Conservation (phyloP, 2,113 vertebrate genomes). For the Machaerirhynchus nigripectus region DNA sequence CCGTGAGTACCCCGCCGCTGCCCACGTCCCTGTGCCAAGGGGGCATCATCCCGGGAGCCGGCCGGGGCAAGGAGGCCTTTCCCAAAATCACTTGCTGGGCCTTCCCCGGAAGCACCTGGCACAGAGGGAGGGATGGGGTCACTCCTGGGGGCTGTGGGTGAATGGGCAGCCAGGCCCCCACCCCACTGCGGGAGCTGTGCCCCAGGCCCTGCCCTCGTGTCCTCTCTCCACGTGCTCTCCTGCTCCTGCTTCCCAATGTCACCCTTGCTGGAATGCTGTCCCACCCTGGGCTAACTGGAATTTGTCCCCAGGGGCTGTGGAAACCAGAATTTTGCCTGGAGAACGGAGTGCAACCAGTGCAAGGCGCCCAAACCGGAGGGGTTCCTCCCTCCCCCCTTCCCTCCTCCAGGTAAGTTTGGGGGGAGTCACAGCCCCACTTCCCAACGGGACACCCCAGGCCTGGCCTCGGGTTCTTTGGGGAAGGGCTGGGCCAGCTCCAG, state of each 20-base stretch:
- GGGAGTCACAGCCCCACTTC: rapidly evolving
- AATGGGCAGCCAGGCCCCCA: neutral
- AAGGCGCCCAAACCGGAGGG: constrained; percentile 96
- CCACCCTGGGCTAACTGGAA: neutral
- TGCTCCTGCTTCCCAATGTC: neutral
- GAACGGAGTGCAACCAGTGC: constrained; percentile 98
- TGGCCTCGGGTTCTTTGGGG: rapidly evolving
- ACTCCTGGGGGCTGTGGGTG: neutral
- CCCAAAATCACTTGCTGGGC: neutral
- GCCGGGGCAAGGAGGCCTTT: rapidly evolving
- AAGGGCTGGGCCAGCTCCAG: neutral
- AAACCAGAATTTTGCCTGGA: constrained; percentile 98
- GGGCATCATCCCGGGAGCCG: neutral
- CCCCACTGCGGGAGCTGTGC: neutral
- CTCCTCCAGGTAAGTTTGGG: constrained; percentile 80
- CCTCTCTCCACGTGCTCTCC: neutral
- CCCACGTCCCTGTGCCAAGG: rapidly evolving
- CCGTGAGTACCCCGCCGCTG: constrained; percentile 75
- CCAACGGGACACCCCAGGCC: neutral
- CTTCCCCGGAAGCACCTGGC: neutral
- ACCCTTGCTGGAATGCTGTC: neutral
- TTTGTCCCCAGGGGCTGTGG: constrained; percentile 84
- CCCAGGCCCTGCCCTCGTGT: neutral
- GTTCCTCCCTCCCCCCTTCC: constrained; percentile 88
- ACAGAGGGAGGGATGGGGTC: neutral